A percentile compares a stretch with the other conserved stretches of the same genome.
phyloP scores from a whole-genome alignment of 2,888 invertebrate species.

The Thereva nobilitata region DNA sequence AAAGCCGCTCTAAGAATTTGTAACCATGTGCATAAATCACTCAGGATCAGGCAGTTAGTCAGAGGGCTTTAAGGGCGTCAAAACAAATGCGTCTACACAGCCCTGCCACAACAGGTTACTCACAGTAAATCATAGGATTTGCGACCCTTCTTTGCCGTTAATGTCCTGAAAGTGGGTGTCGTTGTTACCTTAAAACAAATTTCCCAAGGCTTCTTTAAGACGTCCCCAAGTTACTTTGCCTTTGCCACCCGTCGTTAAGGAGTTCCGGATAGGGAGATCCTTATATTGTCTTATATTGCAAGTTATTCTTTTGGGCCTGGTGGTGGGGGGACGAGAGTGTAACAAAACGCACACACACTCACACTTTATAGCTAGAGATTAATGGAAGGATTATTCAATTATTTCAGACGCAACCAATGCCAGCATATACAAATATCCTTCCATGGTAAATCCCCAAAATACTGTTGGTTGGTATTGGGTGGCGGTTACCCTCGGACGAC shows the following conservation, averaged over 20 bases:
- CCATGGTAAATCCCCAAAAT: constrained; percentile 7
- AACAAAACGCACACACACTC: constrained; percentile 14
- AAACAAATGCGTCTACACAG: constrained; percentile 27
- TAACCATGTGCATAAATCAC: constrained; percentile 17
- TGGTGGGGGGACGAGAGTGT: not conserved
- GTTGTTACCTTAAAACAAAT: constrained; percentile 29
- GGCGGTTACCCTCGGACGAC: constrained; percentile 16
- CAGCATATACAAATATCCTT: constrained; percentile 17
- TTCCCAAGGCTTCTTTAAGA: constrained; percentile 21
- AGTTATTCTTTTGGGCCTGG: not conserved
- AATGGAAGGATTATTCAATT: constrained; percentile 34
- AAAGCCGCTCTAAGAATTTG: not conserved
- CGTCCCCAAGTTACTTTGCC: constrained; percentile 4
- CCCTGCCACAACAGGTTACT: constrained; percentile 26
- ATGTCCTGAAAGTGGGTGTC: not conserved
- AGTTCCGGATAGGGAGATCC: not conserved
- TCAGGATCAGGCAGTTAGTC: constrained; percentile 25
- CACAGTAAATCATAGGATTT: constrained; percentile 32
- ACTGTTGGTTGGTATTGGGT: not conserved
- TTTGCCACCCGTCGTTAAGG: constrained; percentile 15
- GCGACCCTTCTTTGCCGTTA: not conserved
- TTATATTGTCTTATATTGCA: not conserved
- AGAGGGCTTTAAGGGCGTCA: constrained; percentile 14
- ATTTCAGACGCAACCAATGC: constrained; percentile 5
- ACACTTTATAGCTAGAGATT: constrained; percentile 10